Base-by-base conservation (phyloP, 2,888 invertebrate genomes). In the Cylloceria caligata region DNA sequence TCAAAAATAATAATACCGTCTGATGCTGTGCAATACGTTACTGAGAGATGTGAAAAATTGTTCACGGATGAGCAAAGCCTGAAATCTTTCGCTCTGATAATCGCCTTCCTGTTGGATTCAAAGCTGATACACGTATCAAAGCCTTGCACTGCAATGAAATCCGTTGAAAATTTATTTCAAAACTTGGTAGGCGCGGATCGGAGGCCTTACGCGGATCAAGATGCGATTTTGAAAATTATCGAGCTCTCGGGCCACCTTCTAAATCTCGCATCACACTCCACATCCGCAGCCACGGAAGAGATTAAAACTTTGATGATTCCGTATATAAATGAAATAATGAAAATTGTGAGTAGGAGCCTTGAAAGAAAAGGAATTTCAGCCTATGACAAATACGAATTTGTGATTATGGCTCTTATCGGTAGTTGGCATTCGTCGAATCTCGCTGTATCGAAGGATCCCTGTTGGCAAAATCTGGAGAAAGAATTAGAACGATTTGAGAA, bases 161-260 rank as follows among this genome's bases (percentile, higher is more conserved):
- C 80, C 11, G 45, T 92, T 16, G 71, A 52, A 16, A 74, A 81
- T 30, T 81, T 89, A 78, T 64, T 91, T 4, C 64, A 73, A 7
- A 82, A 36, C n/a, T 83, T 90, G 13, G 84, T 83, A 47, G 83
- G 72, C 24, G 80, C 88, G 21, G 86, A 88, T 65, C 19, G 73
- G 4, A 89, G 92, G 82, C 89, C 89, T 3, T 92, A 91, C 62
- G 88, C 87, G 4, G 79, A 88, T 81, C 47, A 80, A 47, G 42
- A 55, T 24, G 77, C 76, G 1, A 83, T 74, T 7, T 72, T 87
- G 27, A 84, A 82, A 81, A 74, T 83, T 7, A 77, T 89, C 34
- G 85, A 87, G 74, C 82, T 91, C 27, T 72, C 89, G 21, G 84
- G 86, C n/a, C 34, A 85, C 80, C 80, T 88, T 13, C 52, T 88